Base-by-base conservation (phyloP, 2,113 vertebrate species). In the Manacus vitellinus region DNA sequence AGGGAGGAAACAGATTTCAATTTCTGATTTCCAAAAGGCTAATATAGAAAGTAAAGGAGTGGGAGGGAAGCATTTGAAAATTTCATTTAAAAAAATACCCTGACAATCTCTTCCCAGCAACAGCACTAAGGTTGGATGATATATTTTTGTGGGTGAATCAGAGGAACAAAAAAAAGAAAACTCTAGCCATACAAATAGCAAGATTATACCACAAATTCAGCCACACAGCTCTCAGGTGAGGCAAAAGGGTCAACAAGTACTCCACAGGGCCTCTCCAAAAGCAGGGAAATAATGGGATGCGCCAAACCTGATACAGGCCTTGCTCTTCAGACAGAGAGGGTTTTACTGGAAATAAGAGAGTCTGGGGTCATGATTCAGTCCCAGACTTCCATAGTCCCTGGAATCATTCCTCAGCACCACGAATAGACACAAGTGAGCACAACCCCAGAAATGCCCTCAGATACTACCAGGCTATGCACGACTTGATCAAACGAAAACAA, bases 201-300 rank as follows among this genome's bases (percentile, higher is more conserved):
- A 41, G 61, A 46, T 19, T 59, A 41, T 2, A 14, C 13, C 2
- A 1, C 5, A 49, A 43, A 14, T 20, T 55, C 12, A 30, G 47
- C 10, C 43, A 27, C 2, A 0, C 14, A 15, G 21, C 21, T 62
- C 31, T 22, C 8, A 1, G 1, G 24, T n/a, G 19, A 56, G 19
- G 23, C 44, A 39, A 65, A 77, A 52, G 9, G 10, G 6, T 23
- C 1, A 2, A 14, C 33, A 54, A 43, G 49, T 39, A 25, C 31
- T 85, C 19, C 28, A 18, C 33, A 31, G 31, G 7, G 12, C 82
- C 13, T 41, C 19, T 65, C 17, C 31, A 66, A 56, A 74, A 67
- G 28, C 51, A 58, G 12, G 44, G 52, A 52, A 72, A 70, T 12
- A 3, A 30, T 10, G 6, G 21, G 6, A 3, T 18, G 13, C n/a